Conservation (phyloP, 2,888 invertebrate species). For the Tenthredo mesomela region DNA sequence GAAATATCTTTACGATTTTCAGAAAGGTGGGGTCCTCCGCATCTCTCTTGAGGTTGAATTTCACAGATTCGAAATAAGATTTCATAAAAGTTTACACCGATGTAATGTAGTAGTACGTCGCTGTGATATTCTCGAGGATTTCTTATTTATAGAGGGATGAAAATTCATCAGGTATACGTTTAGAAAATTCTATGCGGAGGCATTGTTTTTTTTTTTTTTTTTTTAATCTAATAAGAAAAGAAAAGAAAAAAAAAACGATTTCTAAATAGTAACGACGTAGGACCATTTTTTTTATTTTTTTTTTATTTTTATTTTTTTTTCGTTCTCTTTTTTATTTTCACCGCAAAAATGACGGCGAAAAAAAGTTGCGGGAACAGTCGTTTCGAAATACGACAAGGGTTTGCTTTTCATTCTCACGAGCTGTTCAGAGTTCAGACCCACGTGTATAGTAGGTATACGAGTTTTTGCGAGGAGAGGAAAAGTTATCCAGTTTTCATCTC, state of each 20-base stretch:
- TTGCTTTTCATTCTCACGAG: neutral
- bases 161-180: neutral
- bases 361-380: neutral
- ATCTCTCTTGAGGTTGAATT: neutral
- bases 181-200: neutral
- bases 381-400: neutral
- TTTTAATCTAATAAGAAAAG: neutral
- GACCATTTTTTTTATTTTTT: too few relatives aligned
- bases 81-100: neutral
- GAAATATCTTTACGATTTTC: slow-evolving; percentile 25
- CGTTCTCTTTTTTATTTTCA: too few relatives aligned
- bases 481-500: neutral
- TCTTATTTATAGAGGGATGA: neutral
- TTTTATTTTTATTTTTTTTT: too few relatives aligned
- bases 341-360: neutral
- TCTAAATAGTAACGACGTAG: neutral
- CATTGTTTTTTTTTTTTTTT: neutral
- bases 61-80: neutral
- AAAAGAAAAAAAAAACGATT: neutral
- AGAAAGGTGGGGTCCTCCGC: neutral
- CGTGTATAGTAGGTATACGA: neutral
- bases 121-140: neutral
- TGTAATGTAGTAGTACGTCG: neutral
- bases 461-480: neutral
- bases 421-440: too few relatives aligned